Conservation (phyloP, 2,888 invertebrate species). For the Chorisops tibialis region DNA sequence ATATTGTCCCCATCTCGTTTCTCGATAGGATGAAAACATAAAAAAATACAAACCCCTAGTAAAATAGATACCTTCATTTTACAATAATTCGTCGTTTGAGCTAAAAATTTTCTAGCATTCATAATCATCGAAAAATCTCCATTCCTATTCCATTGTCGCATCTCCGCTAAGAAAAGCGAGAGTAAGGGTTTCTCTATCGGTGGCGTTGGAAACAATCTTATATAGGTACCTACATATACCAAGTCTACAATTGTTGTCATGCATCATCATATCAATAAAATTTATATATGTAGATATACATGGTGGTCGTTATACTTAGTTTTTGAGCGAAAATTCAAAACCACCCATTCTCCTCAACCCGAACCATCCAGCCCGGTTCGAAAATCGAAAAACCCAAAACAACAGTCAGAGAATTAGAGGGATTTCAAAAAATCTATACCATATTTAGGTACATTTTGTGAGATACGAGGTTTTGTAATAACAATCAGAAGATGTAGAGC, state of each 20-base stretch:
- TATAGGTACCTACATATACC: too few relatives aligned
- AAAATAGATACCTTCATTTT: too few relatives aligned
- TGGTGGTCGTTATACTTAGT: slow-evolving; percentile 17
- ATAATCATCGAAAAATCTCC: neutral
- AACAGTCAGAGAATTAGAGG: slow-evolving; percentile 23
- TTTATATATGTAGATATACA: slow-evolving; percentile 10
- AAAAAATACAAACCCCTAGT: too few relatives aligned
- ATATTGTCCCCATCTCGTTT: neutral
- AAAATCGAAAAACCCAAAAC: slow-evolving; percentile 22
- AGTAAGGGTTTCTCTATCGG: neutral
- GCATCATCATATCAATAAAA: slow-evolving; percentile 9
- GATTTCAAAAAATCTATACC: slow-evolving; percentile 1
- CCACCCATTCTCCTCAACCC: neutral
- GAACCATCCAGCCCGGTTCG: neutral
- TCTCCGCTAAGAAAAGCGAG: neutral
- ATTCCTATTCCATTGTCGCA: neutral
- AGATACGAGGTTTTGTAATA: too few relatives aligned
- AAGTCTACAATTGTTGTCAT: too few relatives aligned
- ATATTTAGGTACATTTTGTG: too few relatives aligned
- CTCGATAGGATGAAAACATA: too few relatives aligned
- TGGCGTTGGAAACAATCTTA: too few relatives aligned
- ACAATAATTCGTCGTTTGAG: too few relatives aligned
- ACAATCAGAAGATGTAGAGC: neutral
- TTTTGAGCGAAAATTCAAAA: neutral
- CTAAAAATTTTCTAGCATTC: too few relatives aligned